Conservation (phyloP, 2,888 invertebrate species). For the Clunio marinus region DNA sequence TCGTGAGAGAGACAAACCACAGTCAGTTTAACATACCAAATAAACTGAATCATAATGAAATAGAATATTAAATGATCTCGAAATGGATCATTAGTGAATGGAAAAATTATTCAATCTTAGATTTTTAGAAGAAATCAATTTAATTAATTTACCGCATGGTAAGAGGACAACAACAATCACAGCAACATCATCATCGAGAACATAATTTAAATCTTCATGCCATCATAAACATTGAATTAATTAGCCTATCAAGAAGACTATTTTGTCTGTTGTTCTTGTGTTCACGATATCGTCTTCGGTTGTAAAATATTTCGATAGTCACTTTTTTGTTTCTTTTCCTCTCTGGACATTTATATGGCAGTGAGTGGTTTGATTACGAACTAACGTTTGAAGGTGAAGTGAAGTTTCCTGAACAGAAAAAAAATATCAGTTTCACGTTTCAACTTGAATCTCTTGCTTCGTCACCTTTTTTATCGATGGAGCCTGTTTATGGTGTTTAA, state of each 20-base stretch:
- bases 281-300: background rate
- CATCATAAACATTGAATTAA: background rate
- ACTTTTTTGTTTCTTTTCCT: no score
- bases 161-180: constrained; percentile 6
- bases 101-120: constrained; percentile 23
- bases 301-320: background rate
- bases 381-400: background rate
- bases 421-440: background rate
- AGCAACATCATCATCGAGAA: no score
- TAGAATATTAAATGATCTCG: constrained; percentile 33
- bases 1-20: constrained; percentile 9
- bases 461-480: constrained; percentile 31
- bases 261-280: background rate
- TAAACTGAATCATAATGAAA: constrained; percentile 2
- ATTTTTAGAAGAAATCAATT: constrained; percentile 25
- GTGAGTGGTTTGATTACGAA: background rate
- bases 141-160: constrained; percentile 28
- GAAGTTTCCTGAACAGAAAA: background rate
- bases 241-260: background rate
- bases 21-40: no score
- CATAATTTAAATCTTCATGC: no score
- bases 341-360: no score
- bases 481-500: constrained; percentile 18
- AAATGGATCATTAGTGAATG: constrained; percentile 34
- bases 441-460: background rate